Evolutionary conservation across 2,888 invertebrate species (phyloP).

Genomic region (Amphipyra tragopoginis): DNA sequence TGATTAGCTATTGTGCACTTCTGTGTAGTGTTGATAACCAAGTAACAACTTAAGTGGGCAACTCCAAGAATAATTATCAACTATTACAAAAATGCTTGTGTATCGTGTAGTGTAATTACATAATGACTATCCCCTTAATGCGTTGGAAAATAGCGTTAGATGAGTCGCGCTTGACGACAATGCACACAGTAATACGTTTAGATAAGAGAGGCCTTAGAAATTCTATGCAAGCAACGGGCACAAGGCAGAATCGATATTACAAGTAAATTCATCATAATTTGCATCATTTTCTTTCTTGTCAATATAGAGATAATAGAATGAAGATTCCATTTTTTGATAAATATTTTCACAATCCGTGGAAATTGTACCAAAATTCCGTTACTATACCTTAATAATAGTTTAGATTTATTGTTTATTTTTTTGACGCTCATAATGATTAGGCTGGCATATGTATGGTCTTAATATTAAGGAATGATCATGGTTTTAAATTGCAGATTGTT

Average conservation of each 20-base stretch:
- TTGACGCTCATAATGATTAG: no score
- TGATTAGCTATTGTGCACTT: constrained; percentile 3
- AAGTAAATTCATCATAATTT: background rate
- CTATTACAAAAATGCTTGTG: background rate
- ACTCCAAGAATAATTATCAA: constrained; percentile 2
- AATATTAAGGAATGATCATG: no score
- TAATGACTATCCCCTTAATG: constrained; percentile 10
- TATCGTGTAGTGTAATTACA: constrained; percentile 2
- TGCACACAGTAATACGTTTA: constrained; percentile 18
- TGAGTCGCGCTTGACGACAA: constrained; percentile 6
- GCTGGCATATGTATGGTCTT: no score
- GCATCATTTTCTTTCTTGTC: constrained; percentile 6
- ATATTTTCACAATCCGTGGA: background rate
- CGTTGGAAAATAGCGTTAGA: constrained; percentile 14
- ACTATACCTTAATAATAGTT: no score
- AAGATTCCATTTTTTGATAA: background rate
- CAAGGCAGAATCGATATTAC: constrained; percentile 3
- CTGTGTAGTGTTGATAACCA: constrained; percentile 10
- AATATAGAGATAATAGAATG: background rate
- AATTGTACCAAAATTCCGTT: background rate
- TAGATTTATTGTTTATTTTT: no score
- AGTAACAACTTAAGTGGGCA: background rate
- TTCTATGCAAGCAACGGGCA: background rate
- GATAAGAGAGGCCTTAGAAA: constrained; percentile 33
- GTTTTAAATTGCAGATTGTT: no score